These are phyloP conservation scores for Anguilla japonica DNA, from an alignment of 2,113 vertebrate genomes.

Conservation along the genomic window DNA sequence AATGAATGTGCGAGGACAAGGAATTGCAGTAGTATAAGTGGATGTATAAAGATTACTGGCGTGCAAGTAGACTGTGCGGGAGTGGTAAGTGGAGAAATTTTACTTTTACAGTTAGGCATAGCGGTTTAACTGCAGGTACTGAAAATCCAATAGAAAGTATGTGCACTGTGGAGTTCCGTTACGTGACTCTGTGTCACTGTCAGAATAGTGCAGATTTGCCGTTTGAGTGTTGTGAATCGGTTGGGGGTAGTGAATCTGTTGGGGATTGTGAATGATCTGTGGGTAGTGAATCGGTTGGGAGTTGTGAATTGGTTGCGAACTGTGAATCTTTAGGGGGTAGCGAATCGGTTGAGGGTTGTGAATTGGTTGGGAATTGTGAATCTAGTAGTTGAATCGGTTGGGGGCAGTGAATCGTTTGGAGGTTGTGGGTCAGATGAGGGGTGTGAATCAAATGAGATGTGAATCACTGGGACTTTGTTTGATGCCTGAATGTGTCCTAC, in stretches of 20 bases:
- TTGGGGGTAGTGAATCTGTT: not conserved
- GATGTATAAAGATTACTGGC: not conserved
- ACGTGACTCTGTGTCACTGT: not conserved
- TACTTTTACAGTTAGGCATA: not conserved
- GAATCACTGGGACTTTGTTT: not conserved
- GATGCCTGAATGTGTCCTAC: not conserved
- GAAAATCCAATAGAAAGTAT: not conserved
- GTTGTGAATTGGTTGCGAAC: not conserved
- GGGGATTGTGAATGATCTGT: not conserved
- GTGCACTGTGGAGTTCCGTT: not conserved
- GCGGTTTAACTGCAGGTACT: conserved; percentile 11
- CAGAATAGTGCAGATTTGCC: not conserved
- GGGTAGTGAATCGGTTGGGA: not conserved
- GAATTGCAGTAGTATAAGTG: conserved; percentile 30
- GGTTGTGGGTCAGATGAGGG: not conserved
- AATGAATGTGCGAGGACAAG: conserved; percentile 35
- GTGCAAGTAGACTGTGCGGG: conserved; percentile 15
- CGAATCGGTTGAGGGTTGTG: not conserved
- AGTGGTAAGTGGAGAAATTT: conserved; percentile 8
- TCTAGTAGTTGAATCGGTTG: not conserved
- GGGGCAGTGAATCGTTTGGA: not conserved
- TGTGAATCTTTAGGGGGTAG: not conserved
- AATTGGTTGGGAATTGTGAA: not conserved
- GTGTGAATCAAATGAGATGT: not conserved
- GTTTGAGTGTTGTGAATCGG: not conserved